phyloP scores from a whole-genome alignment of 2,797 vertebrate species.

The Xenops minutus region DNA sequence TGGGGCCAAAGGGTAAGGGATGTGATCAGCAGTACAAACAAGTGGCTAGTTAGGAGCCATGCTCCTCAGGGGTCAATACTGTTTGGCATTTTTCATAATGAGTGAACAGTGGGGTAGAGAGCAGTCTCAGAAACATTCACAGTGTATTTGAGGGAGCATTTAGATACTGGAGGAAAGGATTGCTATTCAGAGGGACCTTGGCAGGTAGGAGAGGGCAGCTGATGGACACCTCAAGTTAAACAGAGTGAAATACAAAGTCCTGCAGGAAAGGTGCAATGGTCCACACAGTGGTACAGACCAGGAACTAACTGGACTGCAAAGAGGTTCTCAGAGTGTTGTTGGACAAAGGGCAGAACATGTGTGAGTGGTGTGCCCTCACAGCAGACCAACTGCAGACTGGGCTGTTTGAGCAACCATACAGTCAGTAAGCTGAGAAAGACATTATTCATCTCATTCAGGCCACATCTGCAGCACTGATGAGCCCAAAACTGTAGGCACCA shows the following conservation, averaged over 20 bases:
- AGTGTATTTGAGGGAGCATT: background rate
- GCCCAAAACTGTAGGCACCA: background rate
- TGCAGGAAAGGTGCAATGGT: too few relatives aligned
- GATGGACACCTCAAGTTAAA: background rate
- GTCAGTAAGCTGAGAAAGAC: background rate
- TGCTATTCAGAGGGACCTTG: background rate
- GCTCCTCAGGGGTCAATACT: rapidly evolving
- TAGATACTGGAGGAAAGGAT: background rate
- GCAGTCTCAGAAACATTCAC: background rate
- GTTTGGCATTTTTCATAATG: background rate
- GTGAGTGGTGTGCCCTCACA: background rate
- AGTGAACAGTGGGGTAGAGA: background rate
- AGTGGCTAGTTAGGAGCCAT: background rate
- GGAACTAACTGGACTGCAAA: background rate
- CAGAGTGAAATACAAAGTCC: background rate
- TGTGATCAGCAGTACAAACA: background rate
- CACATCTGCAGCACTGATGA: background rate
- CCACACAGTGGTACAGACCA: background rate
- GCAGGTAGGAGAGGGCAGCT: background rate
- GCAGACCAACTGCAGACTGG: background rate
- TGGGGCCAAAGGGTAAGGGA: background rate
- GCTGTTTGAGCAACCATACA: background rate
- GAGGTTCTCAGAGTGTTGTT: background rate
- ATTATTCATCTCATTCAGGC: background rate
- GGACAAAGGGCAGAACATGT: background rate